Percentiles rank a stretch among this genome's conserved stretches.
phyloP scores from a whole-genome alignment of 2,797 vertebrate species.

The Brotula barbata region DNA sequence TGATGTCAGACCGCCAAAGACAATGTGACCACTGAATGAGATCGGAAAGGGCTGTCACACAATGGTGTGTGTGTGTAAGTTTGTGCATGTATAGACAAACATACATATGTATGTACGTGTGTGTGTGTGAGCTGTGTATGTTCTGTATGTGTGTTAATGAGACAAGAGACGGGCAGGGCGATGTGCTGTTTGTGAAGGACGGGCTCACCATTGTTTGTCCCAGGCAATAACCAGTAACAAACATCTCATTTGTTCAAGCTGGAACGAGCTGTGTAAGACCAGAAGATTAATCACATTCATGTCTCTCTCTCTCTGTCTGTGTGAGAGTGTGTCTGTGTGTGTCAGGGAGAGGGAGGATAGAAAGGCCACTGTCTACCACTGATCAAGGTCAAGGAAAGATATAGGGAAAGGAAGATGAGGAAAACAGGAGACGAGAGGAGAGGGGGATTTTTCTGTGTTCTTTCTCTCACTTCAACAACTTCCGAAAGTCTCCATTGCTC shows the following conservation, averaged over 20 bases:
- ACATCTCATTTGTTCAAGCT: constrained; percentile 47
- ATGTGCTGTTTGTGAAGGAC: constrained; percentile 8
- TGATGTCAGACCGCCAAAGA: constrained; percentile 68
- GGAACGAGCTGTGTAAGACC: constrained; percentile 17
- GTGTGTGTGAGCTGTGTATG: constrained; percentile 4
- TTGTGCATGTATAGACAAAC: no score
- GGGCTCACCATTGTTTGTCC: constrained; percentile 12
- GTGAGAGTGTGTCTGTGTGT: constrained; percentile 6
- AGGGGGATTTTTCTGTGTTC: neutral
- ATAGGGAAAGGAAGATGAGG: neutral
- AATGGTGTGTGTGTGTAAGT: no score
- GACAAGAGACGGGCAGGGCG: constrained; percentile 12
- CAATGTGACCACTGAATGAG: constrained; percentile 71
- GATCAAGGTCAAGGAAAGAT: constrained; percentile 35
- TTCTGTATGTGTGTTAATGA: neutral
- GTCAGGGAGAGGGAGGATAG: constrained; percentile 6
- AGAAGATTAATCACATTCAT: constrained; percentile 48
- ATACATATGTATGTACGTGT: constrained; percentile 1
- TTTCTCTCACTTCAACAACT: constrained; percentile 2
- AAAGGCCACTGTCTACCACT: constrained; percentile 27
- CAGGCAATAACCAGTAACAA: constrained; percentile 42
- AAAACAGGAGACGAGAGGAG: constrained; percentile 6
- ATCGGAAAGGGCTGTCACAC: constrained; percentile 8
- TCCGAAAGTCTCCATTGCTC: constrained; percentile 1
- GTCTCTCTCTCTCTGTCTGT: constrained; percentile 12